Base-by-base conservation (phyloP, 1,140 invertebrate species). In the Portunus trituberculatus region DNA sequence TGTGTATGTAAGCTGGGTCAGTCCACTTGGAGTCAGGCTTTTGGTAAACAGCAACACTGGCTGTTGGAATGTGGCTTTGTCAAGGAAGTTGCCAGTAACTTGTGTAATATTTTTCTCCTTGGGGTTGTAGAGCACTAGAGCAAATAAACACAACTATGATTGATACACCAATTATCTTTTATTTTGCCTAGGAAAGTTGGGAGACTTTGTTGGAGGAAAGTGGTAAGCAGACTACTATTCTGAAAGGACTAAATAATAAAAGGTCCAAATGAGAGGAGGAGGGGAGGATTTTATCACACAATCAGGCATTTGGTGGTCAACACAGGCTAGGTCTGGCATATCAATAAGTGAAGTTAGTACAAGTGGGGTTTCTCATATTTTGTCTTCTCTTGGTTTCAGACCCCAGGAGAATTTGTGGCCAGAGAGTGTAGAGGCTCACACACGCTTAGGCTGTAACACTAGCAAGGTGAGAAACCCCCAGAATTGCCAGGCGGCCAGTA, bases 301-400 rank as follows among this genome's bases (percentile, higher is more conserved):
- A 20, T 76, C 67, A 76, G 67, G 67, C 67, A 76, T 76, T 76
- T 76, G 67, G 67, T 76, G 67, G 67, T 76, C 67, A 76, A 76
- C 25, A 76, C 67, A n/a, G 20, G 67, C 25, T 76, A 76, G 67
- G 67, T 76, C 67, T 76, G 67, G 67, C 67, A 76, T 76, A n/a
- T 76, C n/a, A 25, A 76, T n/a, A n/a, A n/a, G n/a, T n/a, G 67
- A 76, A n/a, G 8, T n/a, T 76, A 76, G 67, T 90, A 28, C 20
- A 45, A 86, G 92, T 52, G 92, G 92, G 92, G 92, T 82, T 93
- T 93, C 92, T 93, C 92, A 87, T 83, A 8, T 87, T 45, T 45
- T 93, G 83, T 93, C 92, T 93, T 93, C 92, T 93, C 92, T 93
- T 93, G 92, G 92, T 93, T 93, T 93, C 92, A 93, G 92, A 93